Evolutionary conservation across 2,113 vertebrate genomes (phyloP), one percentile per base, ranked within the genome.

Genomic region (Calyptommatus sinebrachiatus): DNA sequence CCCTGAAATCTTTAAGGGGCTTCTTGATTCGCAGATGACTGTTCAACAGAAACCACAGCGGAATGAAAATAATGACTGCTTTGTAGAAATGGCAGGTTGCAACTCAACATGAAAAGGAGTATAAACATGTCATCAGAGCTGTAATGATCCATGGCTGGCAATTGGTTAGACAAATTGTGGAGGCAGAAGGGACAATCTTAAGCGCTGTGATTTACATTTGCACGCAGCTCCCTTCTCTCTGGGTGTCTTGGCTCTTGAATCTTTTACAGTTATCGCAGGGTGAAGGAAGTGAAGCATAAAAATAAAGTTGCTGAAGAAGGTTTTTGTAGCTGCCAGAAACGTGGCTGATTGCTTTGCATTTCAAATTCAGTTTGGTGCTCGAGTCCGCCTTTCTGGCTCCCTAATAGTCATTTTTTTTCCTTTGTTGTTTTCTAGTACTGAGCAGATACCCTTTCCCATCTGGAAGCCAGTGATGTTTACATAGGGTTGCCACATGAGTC

Each of bases 391-490:
- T 1, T 22, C 45, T 57, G 60, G 67, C 6, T 16, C 18, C 77
- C 12, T 28, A 62, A 50, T 28, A 26, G n/a, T 29, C 1, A 1
- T 24, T 46, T 74, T 63, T 26, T 66, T 50, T 14, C 14, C 50
- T 14, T 50, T 50, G 26, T 12, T 68, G 67, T 53, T 75, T 16
- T 7, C 71, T 22, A 29, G 46, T 50, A 61, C 73, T 77, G 71
- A n/a, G 0, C 1, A 0, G 0, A 14, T 8, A 28, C 31, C 0
- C 2, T 41, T 21, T 35, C 11, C 29, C 3, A 8, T 5, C 1
- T 14, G 14, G 50, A 50, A 50, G 50, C 50, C 14, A 50, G 50
- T 50, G 9, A 4, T 50, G 50, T 50, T 50, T 9, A 50, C 50
- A 2, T 50, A 41, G 35, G 35, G 35, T 41, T 41, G 35, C 35